Percentiles rank a stretch among this genome's conserved stretches.
phyloP scores from a whole-genome alignment of 2,888 invertebrate species.

The Arge pagana region DNA sequence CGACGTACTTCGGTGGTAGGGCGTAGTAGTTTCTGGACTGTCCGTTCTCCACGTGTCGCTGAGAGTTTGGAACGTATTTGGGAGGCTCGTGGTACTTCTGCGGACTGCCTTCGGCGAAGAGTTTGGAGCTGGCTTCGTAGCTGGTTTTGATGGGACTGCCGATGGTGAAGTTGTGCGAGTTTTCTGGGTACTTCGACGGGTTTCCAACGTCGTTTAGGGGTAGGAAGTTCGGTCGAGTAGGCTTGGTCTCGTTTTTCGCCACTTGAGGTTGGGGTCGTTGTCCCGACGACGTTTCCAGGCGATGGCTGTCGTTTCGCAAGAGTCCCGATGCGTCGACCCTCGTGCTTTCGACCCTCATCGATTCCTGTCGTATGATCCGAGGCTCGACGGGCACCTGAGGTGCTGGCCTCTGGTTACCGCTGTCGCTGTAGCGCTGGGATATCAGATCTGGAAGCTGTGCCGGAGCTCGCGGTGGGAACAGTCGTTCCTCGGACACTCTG shows the following conservation, averaged over 20 bases:
- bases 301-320: conserved; percentile 39
- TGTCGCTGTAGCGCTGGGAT: conserved; percentile 48
- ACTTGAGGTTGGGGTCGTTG: conserved; percentile 52
- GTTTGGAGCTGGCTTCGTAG: conserved; percentile 45
- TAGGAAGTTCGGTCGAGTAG: conserved; percentile 38
- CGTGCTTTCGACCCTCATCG: conserved; percentile 45
- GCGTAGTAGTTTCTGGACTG: conserved; percentile 43
- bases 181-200: conserved; percentile 29
- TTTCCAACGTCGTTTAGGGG: conserved; percentile 34
- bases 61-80: conserved; percentile 43
- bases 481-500: conserved; percentile 43
- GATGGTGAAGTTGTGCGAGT: conserved; percentile 35
- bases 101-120: conserved; percentile 42
- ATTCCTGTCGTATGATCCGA: conserved; percentile 50
- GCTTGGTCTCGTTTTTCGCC: conserved; percentile 25
- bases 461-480: conserved; percentile 39
- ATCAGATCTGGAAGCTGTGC: conserved; percentile 49
- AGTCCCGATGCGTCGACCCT: conserved; percentile 38
- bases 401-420: conserved; percentile 49
- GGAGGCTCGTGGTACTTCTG: conserved; percentile 51
- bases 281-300: conserved; percentile 41
- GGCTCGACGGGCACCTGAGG: conserved; percentile 52
- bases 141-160: conserved; percentile 45
- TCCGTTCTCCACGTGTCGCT: conserved; percentile 30
- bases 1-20: conserved; percentile 46